A percentile compares a stretch with the other conserved stretches of the same genome.
phyloP scores from a whole-genome alignment of 2,797 vertebrate genomes.

The Synaphobranchus kaupii region DNA sequence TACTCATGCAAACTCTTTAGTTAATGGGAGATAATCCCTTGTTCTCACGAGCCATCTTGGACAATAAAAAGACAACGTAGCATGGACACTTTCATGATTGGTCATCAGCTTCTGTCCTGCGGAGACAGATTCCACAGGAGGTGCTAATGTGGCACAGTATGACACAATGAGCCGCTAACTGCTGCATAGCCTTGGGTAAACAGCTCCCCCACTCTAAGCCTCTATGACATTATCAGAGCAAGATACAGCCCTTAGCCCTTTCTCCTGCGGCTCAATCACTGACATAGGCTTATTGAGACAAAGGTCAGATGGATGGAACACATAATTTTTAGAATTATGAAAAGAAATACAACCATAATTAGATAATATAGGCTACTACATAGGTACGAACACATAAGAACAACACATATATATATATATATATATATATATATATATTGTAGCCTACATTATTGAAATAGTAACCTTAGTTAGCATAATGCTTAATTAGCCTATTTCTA shows the following conservation, averaged over 20 bases:
- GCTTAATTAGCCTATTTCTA: too few species aligned
- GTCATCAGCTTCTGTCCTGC: slow-evolving; percentile 18
- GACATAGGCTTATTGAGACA: background rate
- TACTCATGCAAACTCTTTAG: background rate
- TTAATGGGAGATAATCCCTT: slow-evolving; percentile 31
- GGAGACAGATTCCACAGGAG: slow-evolving; percentile 40
- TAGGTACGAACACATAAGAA: background rate
- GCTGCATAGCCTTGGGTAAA: slow-evolving; percentile 41
- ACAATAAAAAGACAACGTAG: slow-evolving; percentile 9
- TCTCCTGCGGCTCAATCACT: background rate
- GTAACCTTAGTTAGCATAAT: too few species aligned
- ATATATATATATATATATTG: too few species aligned
- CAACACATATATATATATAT: too few species aligned
- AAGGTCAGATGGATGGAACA: background rate
- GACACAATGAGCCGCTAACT: slow-evolving; percentile 47
- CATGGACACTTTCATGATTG: slow-evolving; percentile 7
- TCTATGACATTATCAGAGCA: slow-evolving; percentile 7
- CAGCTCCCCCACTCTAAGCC: background rate
- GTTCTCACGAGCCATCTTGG: slow-evolving; percentile 20
- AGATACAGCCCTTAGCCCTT: background rate
- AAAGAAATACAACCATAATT: background rate
- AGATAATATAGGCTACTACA: background rate
- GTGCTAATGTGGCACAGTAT: slow-evolving; percentile 53
- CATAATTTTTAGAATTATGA: background rate
- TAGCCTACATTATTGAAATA: too few species aligned